These are phyloP conservation scores for Glaucopsyche alexis DNA, from an alignment of 2,888 invertebrate genomes.

Conservation along the genomic window DNA sequence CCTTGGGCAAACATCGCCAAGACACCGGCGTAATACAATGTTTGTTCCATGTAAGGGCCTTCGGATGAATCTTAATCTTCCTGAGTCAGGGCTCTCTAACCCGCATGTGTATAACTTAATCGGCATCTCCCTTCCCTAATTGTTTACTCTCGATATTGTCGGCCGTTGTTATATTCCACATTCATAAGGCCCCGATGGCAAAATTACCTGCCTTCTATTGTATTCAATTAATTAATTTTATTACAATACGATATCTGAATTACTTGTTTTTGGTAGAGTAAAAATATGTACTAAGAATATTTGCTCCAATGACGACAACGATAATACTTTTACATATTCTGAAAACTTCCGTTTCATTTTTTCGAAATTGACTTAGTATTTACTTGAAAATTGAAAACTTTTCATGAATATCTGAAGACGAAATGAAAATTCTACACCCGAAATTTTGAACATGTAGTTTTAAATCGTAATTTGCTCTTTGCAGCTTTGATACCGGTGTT, in stretches of 20 bases:
- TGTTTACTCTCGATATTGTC: constrained; percentile 78
- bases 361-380: too few species aligned
- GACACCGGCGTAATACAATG: constrained; percentile 74
- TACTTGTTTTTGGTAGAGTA: too few species aligned
- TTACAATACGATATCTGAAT: not conserved
- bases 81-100: constrained; percentile 75
- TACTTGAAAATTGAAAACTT: too few species aligned
- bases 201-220: constrained; percentile 41
- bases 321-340: too few species aligned
- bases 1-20: constrained; percentile 74
- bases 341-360: too few species aligned
- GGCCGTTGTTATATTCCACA: constrained; percentile 51
- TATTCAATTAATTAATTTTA: not conserved
- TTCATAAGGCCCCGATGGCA: constrained; percentile 53
- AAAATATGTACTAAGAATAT: too few species aligned
- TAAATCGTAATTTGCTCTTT: constrained; percentile 4
- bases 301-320: too few species aligned
- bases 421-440: too few species aligned
- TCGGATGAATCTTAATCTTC: constrained; percentile 77
- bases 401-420: too few species aligned
- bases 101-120: constrained; percentile 79
- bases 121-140: constrained; percentile 68
- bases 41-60: constrained; percentile 76
- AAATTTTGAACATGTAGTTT: not conserved
- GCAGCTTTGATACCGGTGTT: not conserved